Evolutionary conservation across 2,888 invertebrate genomes (phyloP).

Genomic region (Pherbina coryleti): DNA sequence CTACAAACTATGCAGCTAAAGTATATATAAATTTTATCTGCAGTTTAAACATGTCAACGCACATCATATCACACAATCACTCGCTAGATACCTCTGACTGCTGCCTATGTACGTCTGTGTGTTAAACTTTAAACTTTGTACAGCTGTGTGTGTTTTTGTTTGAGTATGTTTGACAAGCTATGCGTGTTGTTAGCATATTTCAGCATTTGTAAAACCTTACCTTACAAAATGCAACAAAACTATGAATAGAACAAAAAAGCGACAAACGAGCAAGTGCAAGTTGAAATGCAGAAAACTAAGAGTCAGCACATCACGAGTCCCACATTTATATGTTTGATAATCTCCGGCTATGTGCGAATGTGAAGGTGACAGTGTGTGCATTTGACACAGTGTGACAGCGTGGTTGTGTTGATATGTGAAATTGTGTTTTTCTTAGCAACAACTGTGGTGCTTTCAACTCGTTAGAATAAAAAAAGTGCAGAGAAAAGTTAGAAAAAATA

Average conservation of each 20-base stretch:
- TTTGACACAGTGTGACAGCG: neutral
- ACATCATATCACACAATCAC: constrained; percentile 28
- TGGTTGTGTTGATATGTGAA: no score
- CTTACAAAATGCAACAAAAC: neutral
- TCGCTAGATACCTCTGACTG: neutral
- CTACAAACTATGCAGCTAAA: no score
- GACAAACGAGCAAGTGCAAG: neutral
- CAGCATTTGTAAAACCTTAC: neutral
- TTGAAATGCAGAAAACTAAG: neutral
- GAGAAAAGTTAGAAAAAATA: neutral
- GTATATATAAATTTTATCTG: constrained; percentile 32
- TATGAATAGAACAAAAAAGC: neutral
- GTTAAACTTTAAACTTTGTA: neutral
- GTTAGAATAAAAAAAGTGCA: neutral
- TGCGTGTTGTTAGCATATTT: neutral
- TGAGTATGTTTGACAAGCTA: neutral
- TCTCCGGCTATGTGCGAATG: neutral
- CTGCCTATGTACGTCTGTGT: neutral
- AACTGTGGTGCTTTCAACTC: no score
- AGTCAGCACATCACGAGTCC: constrained; percentile 17
- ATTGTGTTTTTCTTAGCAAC: no score
- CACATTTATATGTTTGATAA: constrained; percentile 5
- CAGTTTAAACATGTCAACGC: constrained; percentile 34
- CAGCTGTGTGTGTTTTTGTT: neutral
- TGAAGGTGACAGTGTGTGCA: neutral